phyloP scores from a whole-genome alignment of 2,797 vertebrate species.

The Microcaecilia unicolor region DNA sequence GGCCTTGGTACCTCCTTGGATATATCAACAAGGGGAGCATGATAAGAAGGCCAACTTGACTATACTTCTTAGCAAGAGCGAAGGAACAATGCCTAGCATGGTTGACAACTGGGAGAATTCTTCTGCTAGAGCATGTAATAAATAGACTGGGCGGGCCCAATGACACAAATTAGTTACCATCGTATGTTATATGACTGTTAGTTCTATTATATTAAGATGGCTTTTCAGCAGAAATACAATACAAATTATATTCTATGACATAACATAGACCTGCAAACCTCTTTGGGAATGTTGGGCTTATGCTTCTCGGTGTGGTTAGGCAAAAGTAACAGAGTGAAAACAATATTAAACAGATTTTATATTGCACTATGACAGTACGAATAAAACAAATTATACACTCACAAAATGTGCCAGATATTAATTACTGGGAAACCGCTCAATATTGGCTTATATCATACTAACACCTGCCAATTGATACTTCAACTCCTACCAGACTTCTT shows the following conservation, averaged over 20 bases:
- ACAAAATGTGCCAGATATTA: slow-evolving; percentile 30
- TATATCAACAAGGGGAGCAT: no score
- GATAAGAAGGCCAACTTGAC: no score
- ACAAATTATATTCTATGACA: neutral
- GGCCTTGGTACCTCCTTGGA: no score
- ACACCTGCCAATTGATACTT: slow-evolving; percentile 24
- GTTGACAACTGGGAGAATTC: no score
- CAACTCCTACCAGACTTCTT: slow-evolving; percentile 37
- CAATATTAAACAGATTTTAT: slow-evolving; percentile 21
- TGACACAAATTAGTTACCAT: no score
- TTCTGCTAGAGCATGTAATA: no score
- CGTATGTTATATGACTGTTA: no score
- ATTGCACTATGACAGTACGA: slow-evolving; percentile 3
- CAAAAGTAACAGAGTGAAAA: slow-evolving; percentile 12
- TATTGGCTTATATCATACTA: slow-evolving; percentile 21
- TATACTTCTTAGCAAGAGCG: no score
- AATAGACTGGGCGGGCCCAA: no score
- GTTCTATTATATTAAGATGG: no score
- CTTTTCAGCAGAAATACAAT: no score
- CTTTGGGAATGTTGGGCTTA: neutral
- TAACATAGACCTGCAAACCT: neutral
- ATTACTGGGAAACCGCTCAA: slow-evolving; percentile 32
- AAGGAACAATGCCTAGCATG: no score
- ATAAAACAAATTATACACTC: slow-evolving; percentile 23
- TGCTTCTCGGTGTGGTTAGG: slow-evolving; percentile 18